Conservation (phyloP, 2,797 vertebrate species). For the Allobates femoralis region DNA sequence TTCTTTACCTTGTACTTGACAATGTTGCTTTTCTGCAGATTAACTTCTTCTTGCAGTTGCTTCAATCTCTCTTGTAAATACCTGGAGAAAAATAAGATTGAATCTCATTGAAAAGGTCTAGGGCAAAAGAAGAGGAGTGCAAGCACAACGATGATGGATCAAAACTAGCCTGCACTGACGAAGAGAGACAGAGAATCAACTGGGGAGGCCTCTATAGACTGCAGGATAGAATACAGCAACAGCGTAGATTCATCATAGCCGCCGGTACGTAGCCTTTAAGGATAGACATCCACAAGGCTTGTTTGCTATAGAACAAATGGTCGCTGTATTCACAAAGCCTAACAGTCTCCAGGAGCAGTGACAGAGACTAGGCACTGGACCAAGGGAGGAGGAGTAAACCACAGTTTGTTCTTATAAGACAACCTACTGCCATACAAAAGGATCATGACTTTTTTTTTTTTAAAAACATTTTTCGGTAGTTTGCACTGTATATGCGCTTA, state of each 20-base stretch:
- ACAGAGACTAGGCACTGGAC: too few species aligned
- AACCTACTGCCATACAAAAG: too few species aligned
- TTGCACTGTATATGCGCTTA: too few species aligned
- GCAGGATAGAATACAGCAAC: not conserved
- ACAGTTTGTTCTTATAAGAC: too few species aligned
- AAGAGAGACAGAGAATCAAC: not conserved
- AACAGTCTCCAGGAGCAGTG: too few species aligned
- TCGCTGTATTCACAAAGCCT: not conserved
- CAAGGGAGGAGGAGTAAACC: too few species aligned
- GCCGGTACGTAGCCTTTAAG: not conserved
- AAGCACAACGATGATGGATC: slow-evolving; percentile 1
- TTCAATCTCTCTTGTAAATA: slow-evolving; percentile 94
- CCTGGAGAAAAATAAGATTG: slow-evolving; percentile 74
- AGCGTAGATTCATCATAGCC: not conserved
- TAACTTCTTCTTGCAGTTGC: slow-evolving; percentile 93
- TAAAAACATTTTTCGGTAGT: too few species aligned
- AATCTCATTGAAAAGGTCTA: slow-evolving; percentile 48
- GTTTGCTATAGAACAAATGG: not conserved
- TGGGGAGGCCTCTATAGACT: slow-evolving; percentile 2
- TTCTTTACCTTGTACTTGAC: slow-evolving; percentile 92
- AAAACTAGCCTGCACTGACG: not conserved
- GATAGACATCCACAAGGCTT: not conserved
- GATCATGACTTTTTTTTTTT: too few species aligned
- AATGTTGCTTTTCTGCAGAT: slow-evolving; percentile 90
- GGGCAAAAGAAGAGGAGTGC: not conserved